A percentile compares a stretch with the other conserved stretches of the same genome.
Conservation (phyloP, 2,888 invertebrate genomes). For the Drepanosiphum platanoidis region DNA sequence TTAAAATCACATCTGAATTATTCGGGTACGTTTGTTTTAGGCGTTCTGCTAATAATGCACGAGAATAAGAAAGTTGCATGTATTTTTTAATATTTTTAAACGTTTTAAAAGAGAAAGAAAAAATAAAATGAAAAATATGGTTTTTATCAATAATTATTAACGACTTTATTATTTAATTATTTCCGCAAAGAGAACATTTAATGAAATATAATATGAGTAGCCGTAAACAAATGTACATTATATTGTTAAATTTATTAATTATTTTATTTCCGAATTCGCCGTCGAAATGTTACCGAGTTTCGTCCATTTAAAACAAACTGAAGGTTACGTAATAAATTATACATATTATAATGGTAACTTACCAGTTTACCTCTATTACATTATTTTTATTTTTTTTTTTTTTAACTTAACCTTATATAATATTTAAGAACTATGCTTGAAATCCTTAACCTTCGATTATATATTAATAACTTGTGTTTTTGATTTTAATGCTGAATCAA, state of each 20-base stretch:
- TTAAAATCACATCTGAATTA: no score
- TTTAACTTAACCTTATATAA: not conserved
- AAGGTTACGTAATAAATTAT: not conserved
- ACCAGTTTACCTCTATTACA: not conserved
- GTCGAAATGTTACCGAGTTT: not conserved
- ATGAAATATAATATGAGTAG: not conserved
- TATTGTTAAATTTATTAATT: not conserved
- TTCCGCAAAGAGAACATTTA: not conserved
- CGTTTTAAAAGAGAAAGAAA: no score
- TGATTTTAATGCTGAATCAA: not conserved
- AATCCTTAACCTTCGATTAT: not conserved
- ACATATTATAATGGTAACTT: not conserved
- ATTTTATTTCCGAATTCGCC: not conserved
- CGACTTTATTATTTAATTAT: no score
- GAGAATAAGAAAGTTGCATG: no score
- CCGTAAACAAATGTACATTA: not conserved
- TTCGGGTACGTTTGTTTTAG: no score
- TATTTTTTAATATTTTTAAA: no score
- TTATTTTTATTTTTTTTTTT: no score
- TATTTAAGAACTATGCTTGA: not conserved
- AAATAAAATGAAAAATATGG: no score
- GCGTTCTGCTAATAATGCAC: no score
- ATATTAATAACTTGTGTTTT: not conserved
- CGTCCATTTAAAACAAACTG: not conserved
- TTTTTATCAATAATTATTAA: no score